These are phyloP conservation scores for Brachymystax lenok DNA, from an alignment of 2,797 vertebrate species.

Conservation along the genomic window DNA sequence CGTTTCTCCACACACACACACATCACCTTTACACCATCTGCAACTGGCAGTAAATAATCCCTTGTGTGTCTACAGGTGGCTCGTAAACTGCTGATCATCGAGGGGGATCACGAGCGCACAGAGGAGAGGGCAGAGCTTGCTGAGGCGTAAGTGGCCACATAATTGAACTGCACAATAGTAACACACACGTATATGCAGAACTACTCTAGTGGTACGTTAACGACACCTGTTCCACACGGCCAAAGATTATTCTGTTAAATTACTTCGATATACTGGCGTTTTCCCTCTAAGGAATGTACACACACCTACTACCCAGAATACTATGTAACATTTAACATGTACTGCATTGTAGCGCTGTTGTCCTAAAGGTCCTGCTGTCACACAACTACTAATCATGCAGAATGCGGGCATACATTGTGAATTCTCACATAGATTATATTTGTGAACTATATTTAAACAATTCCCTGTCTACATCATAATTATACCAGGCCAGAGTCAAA, in stretches of 20 bases:
- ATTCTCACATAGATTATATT: background rate
- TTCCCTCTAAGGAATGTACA: background rate
- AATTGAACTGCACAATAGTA: background rate
- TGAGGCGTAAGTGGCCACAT: slow-evolving; percentile 84
- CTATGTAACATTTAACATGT: background rate
- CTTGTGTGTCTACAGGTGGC: slow-evolving; percentile 80
- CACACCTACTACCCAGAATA: background rate
- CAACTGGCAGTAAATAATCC: background rate
- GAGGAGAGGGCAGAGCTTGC: slow-evolving; percentile 94
- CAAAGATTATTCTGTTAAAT: background rate
- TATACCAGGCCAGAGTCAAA: background rate
- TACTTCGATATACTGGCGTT: background rate
- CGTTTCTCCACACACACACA: background rate
- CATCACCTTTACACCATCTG: background rate
- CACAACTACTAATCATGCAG: background rate
- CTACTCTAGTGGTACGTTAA: background rate
- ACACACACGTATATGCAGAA: slow-evolving; percentile 6
- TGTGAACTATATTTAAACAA: background rate
- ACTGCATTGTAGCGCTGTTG: background rate
- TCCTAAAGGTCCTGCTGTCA: background rate
- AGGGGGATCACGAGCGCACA: slow-evolving; percentile 93
- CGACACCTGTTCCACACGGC: background rate
- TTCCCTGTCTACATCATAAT: background rate
- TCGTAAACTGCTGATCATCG: slow-evolving; percentile 95
- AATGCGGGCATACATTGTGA: too few species aligned